phyloP scores from a whole-genome alignment of 2,888 invertebrate species.

The Brachynemurus nebulosus region DNA sequence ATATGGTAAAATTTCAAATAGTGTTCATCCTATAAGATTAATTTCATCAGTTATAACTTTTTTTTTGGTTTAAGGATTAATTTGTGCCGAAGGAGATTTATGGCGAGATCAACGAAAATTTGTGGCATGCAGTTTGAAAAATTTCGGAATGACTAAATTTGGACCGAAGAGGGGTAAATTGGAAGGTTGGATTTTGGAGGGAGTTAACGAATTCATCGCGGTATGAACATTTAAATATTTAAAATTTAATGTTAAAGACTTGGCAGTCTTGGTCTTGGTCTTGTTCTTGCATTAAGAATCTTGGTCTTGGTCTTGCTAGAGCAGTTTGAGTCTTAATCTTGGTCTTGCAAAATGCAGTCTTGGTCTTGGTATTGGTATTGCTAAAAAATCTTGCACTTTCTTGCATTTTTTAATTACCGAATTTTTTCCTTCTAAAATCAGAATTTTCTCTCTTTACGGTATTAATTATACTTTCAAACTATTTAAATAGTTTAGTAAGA shows the following conservation, averaged over 20 bases:
- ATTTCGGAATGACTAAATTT: conserved; percentile 56
- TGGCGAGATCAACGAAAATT: conserved; percentile 77
- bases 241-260: not conserved
- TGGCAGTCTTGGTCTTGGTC: not conserved
- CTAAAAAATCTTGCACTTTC: too few species aligned
- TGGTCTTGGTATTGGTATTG: too few species aligned
- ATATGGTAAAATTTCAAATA: conserved; percentile 48
- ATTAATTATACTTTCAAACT: too few species aligned
- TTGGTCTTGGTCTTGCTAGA: too few species aligned
- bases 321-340: too few species aligned
- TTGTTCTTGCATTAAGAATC: too few species aligned
- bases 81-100: conserved; percentile 64
- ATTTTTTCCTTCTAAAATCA: too few species aligned
- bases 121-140: conserved; percentile 54
- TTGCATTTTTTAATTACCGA: too few species aligned
- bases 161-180: conserved; percentile 44
- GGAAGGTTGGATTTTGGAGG: conserved; percentile 47
- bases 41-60: not conserved
- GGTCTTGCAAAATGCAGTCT: too few species aligned
- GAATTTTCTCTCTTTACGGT: too few species aligned
- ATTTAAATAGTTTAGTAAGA: too few species aligned
- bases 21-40: not conserved
- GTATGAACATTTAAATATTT: conserved; percentile 31
- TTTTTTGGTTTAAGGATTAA: conserved; percentile 46
- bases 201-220: conserved; percentile 46